A percentile compares a stretch with the other conserved stretches of the same genome.
Conservation (phyloP, 2,888 invertebrate species). For the Escarpia spicata region DNA sequence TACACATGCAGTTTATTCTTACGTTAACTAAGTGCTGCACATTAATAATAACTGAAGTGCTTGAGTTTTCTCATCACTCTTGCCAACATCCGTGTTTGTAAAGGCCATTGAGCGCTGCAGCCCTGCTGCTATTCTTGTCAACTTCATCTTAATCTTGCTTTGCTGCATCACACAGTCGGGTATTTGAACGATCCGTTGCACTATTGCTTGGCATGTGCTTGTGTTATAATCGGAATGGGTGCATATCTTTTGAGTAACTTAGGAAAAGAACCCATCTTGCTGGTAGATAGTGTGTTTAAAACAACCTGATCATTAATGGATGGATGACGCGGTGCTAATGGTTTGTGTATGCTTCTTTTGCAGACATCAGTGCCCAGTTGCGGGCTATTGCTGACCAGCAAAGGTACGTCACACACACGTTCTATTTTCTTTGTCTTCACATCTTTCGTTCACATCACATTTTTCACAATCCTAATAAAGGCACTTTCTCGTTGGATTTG, state of each 20-base stretch:
- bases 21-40: not conserved
- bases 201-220: slow-evolving; percentile 21
- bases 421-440: not conserved
- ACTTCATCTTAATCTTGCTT: not conserved
- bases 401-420: slow-evolving; percentile 24
- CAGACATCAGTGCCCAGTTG: slow-evolving; percentile 39
- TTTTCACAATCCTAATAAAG: not conserved
- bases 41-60: not conserved
- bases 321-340: slow-evolving; percentile 6
- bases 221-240: not conserved
- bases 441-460: not conserved
- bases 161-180: not conserved
- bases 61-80: not conserved
- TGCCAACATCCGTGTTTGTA: not conserved
- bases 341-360: slow-evolving; percentile 20
- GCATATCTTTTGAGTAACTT: not conserved
- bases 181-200: not conserved
- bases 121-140: not conserved
- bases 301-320: not conserved
- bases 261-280: not conserved
- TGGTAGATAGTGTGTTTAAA: slow-evolving; percentile 22
- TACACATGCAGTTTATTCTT: slow-evolving; percentile 1
- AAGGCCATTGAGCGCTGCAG: not conserved
- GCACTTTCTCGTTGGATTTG: not conserved
- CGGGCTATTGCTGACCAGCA: slow-evolving; percentile 40